A percentile compares a stretch with the other conserved stretches of the same genome.
phyloP scores from a whole-genome alignment of 2,888 invertebrate species.

The Cheilosia vulpina region DNA sequence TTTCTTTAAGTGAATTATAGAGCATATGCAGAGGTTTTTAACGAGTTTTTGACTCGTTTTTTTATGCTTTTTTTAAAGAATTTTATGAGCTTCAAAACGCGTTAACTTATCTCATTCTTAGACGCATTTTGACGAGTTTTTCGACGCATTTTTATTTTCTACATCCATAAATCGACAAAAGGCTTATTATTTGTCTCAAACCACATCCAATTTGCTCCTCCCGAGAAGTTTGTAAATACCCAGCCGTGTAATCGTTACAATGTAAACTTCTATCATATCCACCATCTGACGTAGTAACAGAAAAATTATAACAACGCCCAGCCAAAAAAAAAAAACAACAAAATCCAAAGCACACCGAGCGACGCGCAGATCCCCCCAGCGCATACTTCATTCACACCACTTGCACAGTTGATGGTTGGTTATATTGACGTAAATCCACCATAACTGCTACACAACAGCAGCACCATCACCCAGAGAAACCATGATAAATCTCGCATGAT shows the following conservation, averaged over 20 bases:
- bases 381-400: slow-evolving; percentile 69
- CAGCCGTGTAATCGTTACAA: neutral
- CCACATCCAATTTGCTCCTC: no score
- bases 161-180: no score
- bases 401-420: slow-evolving; percentile 28
- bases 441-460: slow-evolving; percentile 21
- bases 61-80: no score
- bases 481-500: slow-evolving; percentile 69
- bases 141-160: no score
- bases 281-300: slow-evolving; percentile 25
- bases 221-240: no score
- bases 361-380: slow-evolving; percentile 31
- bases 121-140: no score
- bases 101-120: no score
- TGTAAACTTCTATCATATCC: slow-evolving; percentile 26
- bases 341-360: neutral
- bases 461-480: slow-evolving; percentile 41
- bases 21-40: no score
- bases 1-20: no score
- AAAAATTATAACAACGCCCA: slow-evolving; percentile 17
- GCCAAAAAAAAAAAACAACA: neutral
- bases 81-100: no score
- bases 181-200: no score
- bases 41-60: no score
- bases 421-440: slow-evolving; percentile 11